Evolutionary conservation across 2,888 invertebrate species (phyloP), one percentile per base, ranked within the genome.

Genomic region (Selenia dentaria): DNA sequence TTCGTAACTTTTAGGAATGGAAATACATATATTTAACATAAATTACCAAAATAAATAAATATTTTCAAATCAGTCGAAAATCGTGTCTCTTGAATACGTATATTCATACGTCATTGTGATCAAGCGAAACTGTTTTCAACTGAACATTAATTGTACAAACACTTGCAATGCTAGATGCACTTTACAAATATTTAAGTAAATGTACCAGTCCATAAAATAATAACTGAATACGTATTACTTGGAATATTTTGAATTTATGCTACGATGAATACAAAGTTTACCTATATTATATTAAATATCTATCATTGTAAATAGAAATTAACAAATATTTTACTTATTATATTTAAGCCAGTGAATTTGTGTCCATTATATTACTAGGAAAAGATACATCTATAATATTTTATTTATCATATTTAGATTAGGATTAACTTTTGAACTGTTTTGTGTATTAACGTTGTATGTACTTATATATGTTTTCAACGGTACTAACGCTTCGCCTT

Each of bases 401-500:
- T 77, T 78, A 79, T 83, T 81, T 79, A 71, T 70, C 50, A 62
- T 73, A 70, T 62, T 71, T 72, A 72, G 61, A 41, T 49, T 82
- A 83, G 72, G 66, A 55, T 63, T 75, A 74, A 55, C 62, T 73
- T 67, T 62, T 67, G 48, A 68, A 66, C 66, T n/a, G 45, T 75
- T 83, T 79, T 76, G 70, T 79, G 75, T 79, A 74, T 77, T 72
- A 71, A 70, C 73, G 71, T 70, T 74, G 67, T 78, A 70, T 76
- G 70, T 78, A n/a, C n/a, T n/a, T n/a, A 74, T 70, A 77, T 70
- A 77, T 69, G 71, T 77, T 76, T 67, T 67, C 47, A 64, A 60
- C 33, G 51, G 42, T 62, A 81, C 78, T 79, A 81, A 83, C 70
- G 83, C 79, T 82, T 78, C 64, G 81, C 80, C 81, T 79, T 67